Percentiles rank a stretch among this genome's conserved stretches.
Evolutionary conservation across 2,888 invertebrate species (phyloP).

Genomic region (Hypomecis atomaria): DNA sequence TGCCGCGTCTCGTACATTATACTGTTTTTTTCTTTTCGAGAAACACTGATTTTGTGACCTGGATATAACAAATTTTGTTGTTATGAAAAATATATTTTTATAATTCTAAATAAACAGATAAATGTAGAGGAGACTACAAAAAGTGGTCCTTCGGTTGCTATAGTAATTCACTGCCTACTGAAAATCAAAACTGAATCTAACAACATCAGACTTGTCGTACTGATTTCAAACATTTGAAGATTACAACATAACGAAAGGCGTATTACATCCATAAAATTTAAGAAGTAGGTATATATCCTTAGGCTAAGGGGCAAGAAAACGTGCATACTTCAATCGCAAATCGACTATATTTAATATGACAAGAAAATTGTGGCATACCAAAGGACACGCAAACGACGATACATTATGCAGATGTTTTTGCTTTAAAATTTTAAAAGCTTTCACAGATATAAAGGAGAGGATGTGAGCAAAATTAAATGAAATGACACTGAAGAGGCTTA

Average conservation of each 20-base stretch:
- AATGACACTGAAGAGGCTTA: constrained; percentile 64
- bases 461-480: constrained; percentile 47
- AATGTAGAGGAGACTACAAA: not conserved
- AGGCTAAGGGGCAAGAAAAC: too few relatives aligned
- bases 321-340: not conserved
- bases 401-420: constrained; percentile 35
- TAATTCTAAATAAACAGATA: too few relatives aligned
- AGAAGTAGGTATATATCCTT: not conserved
- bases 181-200: too few relatives aligned
- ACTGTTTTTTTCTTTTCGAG: constrained; percentile 40
- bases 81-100: too few relatives aligned
- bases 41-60: not conserved
- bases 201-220: too few relatives aligned
- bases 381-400: not conserved
- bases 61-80: too few relatives aligned
- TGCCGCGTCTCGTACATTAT: constrained; percentile 61
- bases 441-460: constrained; percentile 47
- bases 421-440: constrained; percentile 49
- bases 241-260: too few relatives aligned
- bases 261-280: too few relatives aligned
- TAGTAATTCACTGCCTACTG: too few relatives aligned
- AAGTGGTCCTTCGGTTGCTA: too few relatives aligned
- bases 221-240: too few relatives aligned
- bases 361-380: constrained; percentile 9
- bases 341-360: constrained; percentile 4